Conservation (phyloP, 2,888 invertebrate genomes). For the Sarcophaga subvicina region DNA sequence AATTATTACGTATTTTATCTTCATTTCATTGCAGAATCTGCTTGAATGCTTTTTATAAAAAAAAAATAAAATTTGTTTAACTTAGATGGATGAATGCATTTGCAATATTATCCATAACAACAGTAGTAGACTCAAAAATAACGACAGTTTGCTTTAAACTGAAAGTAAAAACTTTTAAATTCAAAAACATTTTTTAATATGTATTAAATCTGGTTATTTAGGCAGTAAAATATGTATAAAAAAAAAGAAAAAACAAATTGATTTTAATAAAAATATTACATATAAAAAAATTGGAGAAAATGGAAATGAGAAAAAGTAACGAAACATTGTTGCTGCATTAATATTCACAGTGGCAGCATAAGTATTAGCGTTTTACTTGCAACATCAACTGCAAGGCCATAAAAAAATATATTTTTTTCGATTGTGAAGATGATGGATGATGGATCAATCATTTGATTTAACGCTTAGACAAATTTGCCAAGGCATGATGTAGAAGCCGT, state of each 20-base stretch:
- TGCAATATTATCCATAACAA: too few species aligned
- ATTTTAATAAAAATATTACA: too few species aligned
- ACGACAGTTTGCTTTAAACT: conserved; percentile 21
- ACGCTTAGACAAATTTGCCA: neutral
- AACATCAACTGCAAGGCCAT: neutral
- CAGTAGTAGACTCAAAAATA: too few species aligned
- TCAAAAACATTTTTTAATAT: neutral
- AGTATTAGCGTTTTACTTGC: neutral
- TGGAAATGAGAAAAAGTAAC: too few species aligned
- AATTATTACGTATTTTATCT: too few species aligned
- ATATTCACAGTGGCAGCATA: neutral
- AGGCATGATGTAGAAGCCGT: too few species aligned
- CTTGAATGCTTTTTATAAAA: too few species aligned
- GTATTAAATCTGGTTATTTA: neutral
- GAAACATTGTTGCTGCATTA: neutral
- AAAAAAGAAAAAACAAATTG: too few species aligned
- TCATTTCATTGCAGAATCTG: too few species aligned
- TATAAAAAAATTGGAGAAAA: too few species aligned
- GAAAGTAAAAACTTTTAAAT: conserved; percentile 45
- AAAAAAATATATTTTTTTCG: neutral
- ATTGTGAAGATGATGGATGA: neutral
- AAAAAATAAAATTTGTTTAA: too few species aligned
- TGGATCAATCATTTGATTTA: neutral
- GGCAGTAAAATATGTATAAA: neutral
- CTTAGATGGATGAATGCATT: too few species aligned